Base-by-base conservation (phyloP, 2,797 vertebrate genomes). In the Pelodytes ibericus region DNA sequence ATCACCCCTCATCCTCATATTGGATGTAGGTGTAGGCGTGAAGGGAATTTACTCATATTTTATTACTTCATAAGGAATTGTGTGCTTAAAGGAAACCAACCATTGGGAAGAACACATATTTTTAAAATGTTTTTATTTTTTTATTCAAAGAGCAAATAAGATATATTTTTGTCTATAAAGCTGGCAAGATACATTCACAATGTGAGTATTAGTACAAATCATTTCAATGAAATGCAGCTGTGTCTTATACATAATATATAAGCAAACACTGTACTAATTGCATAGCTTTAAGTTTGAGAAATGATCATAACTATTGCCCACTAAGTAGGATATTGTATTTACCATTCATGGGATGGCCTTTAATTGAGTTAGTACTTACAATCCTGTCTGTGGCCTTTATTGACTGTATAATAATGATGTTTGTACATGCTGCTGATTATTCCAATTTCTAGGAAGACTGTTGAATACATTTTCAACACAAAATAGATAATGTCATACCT, bases 251-350 rank as follows among this genome's bases (percentile, higher is more conserved):
- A 72, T 66, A 27, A 71, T 66, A 61, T 66, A 67, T 67, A 47
- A 31, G 53, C 51, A 59, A 58, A 74, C 13, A 58, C 56, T 36
- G 64, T 67, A 53, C 62, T 67, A 72, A 78, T 72, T 51, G 26
- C 66, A 61, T 53, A 66, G 41, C 53, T 44, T 65, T 71, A 59
- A 6, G 26, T 53, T 29, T 71, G 68, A 77, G 64, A 24, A 57
- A 77, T 71, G 61, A 18, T 27, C 36, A 65, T 36, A 15, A 30
- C 33, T 30, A 24, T 33, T 39, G n/a, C 13, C 16, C 25, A 39
- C 24, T 66, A 71, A 69, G 49, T 56, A 16, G 24, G 18, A 39
- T 49, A 39, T 51, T 65, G 15, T 27, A 29, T 25, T 36, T n/a
- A 25, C 16, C 16, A 26, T 58, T 16, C 27, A 60, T 44, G 13